Evolutionary conservation across 2,888 invertebrate genomes (phyloP).

Genomic region (Lasioglossum figueresi): DNA sequence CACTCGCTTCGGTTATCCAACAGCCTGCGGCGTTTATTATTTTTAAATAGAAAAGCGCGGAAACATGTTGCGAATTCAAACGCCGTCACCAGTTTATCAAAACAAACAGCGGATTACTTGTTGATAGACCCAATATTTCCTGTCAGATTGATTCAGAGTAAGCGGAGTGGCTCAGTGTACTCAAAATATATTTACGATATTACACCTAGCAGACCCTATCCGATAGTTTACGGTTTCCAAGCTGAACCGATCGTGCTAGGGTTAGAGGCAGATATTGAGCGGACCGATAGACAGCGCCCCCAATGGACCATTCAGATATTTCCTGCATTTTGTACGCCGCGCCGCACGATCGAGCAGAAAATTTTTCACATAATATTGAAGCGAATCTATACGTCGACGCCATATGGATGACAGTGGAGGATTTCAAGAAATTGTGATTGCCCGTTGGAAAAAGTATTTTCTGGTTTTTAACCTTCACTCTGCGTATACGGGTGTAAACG

Average conservation of each 20-base stretch:
- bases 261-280: slow-evolving; percentile 51
- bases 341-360: slow-evolving; percentile 16
- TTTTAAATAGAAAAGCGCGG: not conserved
- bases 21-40: not conserved
- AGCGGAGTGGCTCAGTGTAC: slow-evolving; percentile 1
- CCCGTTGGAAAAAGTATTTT: not conserved
- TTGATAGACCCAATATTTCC: slow-evolving; percentile 5
- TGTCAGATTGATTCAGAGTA: slow-evolving; percentile 8
- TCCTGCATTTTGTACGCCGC: slow-evolving; percentile 38
- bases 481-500: no score
- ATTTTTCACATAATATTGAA: slow-evolving; percentile 45
- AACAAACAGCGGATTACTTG: slow-evolving; percentile 11
- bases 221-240: slow-evolving; percentile 20
- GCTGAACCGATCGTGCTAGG: slow-evolving; percentile 23
- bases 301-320: slow-evolving; percentile 43
- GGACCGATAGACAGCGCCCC: slow-evolving; percentile 31
- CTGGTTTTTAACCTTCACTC: not conserved
- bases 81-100: not conserved
- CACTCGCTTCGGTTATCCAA: not conserved
- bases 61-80: not conserved
- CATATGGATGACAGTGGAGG: slow-evolving; percentile 18
- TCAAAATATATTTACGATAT: slow-evolving; percentile 23
- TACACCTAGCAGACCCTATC: not conserved
- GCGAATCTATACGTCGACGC: slow-evolving; percentile 10
- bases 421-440: slow-evolving; percentile 18